Evolutionary conservation across 1,140 invertebrate species (phyloP).

Genomic region (Steinernema khuongi): DNA sequence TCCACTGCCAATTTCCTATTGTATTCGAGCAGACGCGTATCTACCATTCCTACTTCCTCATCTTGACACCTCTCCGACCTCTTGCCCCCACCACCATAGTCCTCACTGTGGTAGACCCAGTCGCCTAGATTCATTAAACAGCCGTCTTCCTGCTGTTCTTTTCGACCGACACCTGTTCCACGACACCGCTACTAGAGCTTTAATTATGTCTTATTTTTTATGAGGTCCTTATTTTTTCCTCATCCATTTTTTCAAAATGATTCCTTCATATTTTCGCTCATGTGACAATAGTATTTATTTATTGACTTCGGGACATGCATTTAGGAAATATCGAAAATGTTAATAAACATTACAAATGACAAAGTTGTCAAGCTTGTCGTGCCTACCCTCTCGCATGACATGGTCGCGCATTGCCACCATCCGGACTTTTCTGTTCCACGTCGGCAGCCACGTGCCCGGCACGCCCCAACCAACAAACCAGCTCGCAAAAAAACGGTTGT

Average conservation of each 20-base stretch:
- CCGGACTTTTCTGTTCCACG: no score
- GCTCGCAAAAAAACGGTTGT: constrained; percentile 1
- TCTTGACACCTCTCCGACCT: background rate
- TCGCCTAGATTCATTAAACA: no score
- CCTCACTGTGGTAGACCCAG: background rate
- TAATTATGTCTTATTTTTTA: constrained; percentile 2
- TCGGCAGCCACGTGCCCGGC: background rate
- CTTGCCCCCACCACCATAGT: background rate
- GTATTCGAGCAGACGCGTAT: constrained; percentile 2
- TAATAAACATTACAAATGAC: background rate
- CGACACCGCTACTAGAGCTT: constrained; percentile 16
- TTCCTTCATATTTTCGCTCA: background rate
- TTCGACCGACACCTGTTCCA: background rate
- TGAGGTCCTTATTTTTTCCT: no score
- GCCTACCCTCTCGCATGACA: no score
- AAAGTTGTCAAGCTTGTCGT: no score
- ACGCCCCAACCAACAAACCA: background rate
- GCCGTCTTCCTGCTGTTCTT: no score
- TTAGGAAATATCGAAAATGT: background rate
- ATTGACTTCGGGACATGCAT: background rate
- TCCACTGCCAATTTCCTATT: background rate
- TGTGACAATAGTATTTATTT: constrained; percentile 8
- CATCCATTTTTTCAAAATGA: no score
- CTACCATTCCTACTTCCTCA: background rate
- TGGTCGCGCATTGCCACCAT: no score